Percentiles rank a stretch among this genome's conserved stretches.
These are phyloP conservation scores for Glaucidium brasilianum DNA, from an alignment of 2,113 vertebrate species.

Conservation along the genomic window DNA sequence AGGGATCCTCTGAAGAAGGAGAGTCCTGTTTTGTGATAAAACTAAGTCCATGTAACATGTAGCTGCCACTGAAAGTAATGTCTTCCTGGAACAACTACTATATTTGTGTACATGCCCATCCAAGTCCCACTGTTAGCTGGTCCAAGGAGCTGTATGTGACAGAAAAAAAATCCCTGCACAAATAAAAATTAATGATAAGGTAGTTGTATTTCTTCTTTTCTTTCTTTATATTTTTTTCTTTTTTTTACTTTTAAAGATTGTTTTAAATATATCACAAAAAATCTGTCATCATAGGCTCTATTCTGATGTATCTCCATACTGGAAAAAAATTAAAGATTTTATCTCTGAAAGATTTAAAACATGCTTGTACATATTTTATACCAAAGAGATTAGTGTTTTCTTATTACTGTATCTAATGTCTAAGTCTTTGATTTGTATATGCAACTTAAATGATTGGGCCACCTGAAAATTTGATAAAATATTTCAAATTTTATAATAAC, in stretches of 20 bases:
- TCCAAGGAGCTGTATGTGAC: background rate
- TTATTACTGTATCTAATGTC: background rate
- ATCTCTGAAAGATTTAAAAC: background rate
- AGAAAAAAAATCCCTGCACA: background rate
- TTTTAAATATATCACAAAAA: background rate
- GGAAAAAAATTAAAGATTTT: background rate
- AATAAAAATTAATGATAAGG: background rate
- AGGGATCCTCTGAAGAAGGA: background rate
- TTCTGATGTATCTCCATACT: background rate
- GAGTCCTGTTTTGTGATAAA: background rate
- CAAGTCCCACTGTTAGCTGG: background rate
- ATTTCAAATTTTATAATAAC: background rate
- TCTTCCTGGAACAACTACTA: background rate
- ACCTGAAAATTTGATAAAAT: background rate
- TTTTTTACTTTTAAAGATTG: background rate
- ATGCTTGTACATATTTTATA: background rate
- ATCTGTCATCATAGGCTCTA: background rate
- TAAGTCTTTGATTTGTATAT: background rate
- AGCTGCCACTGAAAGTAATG: background rate
- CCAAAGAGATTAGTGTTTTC: background rate
- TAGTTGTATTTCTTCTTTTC: background rate
- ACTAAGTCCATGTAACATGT: rapidly evolving
- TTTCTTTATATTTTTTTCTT: too few species aligned
- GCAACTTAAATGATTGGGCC: background rate
- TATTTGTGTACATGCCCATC: background rate